Base-by-base conservation (phyloP, 2,113 vertebrate genomes). In the Plectropomus leopardus region DNA sequence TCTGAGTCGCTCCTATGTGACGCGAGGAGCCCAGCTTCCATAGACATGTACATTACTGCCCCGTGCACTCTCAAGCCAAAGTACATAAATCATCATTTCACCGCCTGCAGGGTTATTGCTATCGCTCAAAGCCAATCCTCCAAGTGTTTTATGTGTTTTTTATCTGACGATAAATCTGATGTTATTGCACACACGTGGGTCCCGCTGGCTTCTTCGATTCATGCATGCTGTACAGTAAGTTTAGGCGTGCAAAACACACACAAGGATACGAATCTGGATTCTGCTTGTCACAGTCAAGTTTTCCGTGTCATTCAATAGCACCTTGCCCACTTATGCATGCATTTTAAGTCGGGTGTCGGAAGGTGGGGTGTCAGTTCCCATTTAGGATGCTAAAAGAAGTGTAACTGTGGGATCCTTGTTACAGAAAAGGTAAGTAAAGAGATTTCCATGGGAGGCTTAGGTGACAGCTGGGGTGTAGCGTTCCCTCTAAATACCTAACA, bases 71-170 rank as follows among this genome's bases (percentile, higher is more conserved):
- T 76, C 71, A 65, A 85, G 85, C 86, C 80, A 81, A 74, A 85
- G 83, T 86, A 84, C 88, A 93, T 95, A 94, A 93, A 94, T 95
- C 94, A 92, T 89, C 15, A 89, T 93, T 91, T 91, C 78, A 68
- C 76, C 17, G 76, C 89, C 69, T 86, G 86, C 89, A 83, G 89
- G 90, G 91, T 92, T 93, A 93, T 93, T 93, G 90, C 88, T 74
- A 92, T 93, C 87, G 86, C 91, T 95, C 93, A 93, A 90, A 92
- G 89, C 84, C 88, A 78, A 76, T 76, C 72, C 86, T 88, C 24
- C 1, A 82, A 87, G 79, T 90, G 75, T 87, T 86, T 90, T 77
- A 72, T 88, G 83, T 88, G 88, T 89, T 91, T 93, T 90, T 89
- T 80, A 91, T 93, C 90, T 79, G 73, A 85, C 84, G 57, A 93